These are phyloP conservation scores for Xestia rhomboidea DNA, from an alignment of 2,888 invertebrate genomes.

Conservation along the genomic window DNA sequence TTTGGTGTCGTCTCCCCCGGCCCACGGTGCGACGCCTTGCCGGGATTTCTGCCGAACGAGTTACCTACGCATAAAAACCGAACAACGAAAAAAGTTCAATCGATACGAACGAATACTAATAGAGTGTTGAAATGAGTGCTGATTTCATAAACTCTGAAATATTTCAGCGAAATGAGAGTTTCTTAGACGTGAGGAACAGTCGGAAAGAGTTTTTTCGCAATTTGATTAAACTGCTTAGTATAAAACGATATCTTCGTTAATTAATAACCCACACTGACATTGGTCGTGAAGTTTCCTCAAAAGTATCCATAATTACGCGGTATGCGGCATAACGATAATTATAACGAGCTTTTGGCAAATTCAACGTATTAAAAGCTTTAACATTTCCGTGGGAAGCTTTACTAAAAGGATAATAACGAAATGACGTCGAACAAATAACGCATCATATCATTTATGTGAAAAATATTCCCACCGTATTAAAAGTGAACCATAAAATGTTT, in stretches of 20 bases:
- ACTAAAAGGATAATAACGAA: conserved; percentile 37
- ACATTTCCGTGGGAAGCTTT: conserved; percentile 54
- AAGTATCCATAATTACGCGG: conserved; percentile 19
- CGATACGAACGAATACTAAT: conserved; percentile 59
- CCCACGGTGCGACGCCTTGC: conserved; percentile 60
- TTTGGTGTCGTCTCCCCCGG: conserved; percentile 78
- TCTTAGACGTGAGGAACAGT: background rate
- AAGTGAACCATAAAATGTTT: conserved; percentile 59
- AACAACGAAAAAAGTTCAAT: conserved; percentile 66
- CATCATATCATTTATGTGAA: conserved; percentile 34
- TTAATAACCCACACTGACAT: conserved; percentile 15
- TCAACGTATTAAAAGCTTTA: background rate
- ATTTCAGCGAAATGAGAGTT: background rate
- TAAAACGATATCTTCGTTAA: background rate
- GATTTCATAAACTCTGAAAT: conserved; percentile 32
- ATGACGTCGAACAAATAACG: conserved; percentile 46
- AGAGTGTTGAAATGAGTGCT: conserved; percentile 52
- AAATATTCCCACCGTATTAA: conserved; percentile 52
- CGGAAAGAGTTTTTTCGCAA: background rate
- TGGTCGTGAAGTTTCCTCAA: conserved; percentile 14
- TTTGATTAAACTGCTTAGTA: background rate
- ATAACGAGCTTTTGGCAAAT: conserved; percentile 22
- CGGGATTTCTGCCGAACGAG: conserved; percentile 69
- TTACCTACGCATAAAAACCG: conserved; percentile 66
- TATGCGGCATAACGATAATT: conserved; percentile 14